Evolutionary conservation across 2,113 vertebrate species (phyloP).

Genomic region (Halcyon senegalensis): DNA sequence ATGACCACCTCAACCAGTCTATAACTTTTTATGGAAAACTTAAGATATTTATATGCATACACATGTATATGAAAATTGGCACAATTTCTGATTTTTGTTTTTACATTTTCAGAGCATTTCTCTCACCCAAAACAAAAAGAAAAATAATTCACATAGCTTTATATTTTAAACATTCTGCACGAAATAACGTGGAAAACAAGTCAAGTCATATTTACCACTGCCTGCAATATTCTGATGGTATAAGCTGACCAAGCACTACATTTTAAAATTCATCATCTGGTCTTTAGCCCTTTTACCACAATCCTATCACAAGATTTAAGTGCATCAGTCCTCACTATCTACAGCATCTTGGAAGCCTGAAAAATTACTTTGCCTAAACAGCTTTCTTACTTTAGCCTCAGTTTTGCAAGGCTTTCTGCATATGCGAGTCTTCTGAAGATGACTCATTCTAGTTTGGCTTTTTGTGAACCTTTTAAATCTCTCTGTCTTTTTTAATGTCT

Average conservation of each 20-base stretch:
- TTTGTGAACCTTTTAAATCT: slow-evolving; percentile 3
- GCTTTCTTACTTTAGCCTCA: background rate
- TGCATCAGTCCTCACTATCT: background rate
- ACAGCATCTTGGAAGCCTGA: background rate
- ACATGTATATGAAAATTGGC: rapidly evolving
- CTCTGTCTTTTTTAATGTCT: slow-evolving; percentile 17
- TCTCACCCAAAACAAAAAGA: background rate
- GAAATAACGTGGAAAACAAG: background rate
- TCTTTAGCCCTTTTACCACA: background rate
- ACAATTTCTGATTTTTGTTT: background rate
- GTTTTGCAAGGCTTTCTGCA: background rate
- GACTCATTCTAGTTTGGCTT: background rate
- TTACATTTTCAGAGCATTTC: background rate
- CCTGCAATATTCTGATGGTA: background rate
- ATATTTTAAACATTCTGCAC: background rate
- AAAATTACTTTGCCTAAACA: background rate
- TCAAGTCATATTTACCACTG: background rate
- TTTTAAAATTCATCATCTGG: background rate
- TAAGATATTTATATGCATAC: background rate
- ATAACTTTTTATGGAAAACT: background rate
- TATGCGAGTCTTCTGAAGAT: background rate
- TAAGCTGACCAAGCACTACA: background rate
- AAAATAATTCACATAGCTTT: background rate
- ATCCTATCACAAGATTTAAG: background rate
- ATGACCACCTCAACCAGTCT: background rate